A percentile compares a stretch with the other conserved stretches of the same genome.
Evolutionary conservation across 1,140 invertebrate species (phyloP).

Genomic region (Megalonaias nervosa): DNA sequence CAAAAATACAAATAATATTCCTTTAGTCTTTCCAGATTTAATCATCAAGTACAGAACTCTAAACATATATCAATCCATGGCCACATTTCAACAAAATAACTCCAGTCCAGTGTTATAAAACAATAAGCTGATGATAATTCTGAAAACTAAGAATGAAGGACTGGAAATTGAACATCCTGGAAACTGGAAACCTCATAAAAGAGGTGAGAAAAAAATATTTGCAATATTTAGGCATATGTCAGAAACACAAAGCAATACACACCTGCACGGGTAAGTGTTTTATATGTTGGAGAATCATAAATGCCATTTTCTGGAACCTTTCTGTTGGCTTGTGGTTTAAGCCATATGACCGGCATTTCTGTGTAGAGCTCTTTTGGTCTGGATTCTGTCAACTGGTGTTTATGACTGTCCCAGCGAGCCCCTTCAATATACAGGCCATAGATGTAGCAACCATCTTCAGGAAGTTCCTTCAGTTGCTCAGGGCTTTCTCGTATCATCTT

Average conservation of each 20-base stretch:
- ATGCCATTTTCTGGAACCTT: conserved; percentile 56
- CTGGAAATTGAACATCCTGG: no score
- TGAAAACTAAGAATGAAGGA: no score
- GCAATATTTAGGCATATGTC: neutral
- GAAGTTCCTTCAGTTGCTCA: conserved; percentile 55
- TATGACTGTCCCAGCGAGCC: conserved; percentile 67
- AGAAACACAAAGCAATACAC: conserved; percentile 13
- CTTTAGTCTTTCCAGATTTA: no score
- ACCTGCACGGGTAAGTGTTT: conserved; percentile 72
- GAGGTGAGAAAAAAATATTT: neutral
- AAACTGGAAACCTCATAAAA: no score
- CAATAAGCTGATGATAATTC: no score
- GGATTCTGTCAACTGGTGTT: conserved; percentile 64
- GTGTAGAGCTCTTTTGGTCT: conserved; percentile 71
- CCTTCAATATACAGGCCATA: conserved; percentile 71
- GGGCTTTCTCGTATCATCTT: conserved; percentile 61
- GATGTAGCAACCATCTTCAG: conserved; percentile 71
- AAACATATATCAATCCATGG: no score
- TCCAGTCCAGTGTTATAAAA: no score
- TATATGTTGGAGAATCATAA: conserved; percentile 72
- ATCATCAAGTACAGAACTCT: no score
- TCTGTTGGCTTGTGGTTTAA: conserved; percentile 66
- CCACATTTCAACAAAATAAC: no score
- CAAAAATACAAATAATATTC: no score
- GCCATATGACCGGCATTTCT: conserved; percentile 70